Evolutionary conservation across 2,797 vertebrate genomes (phyloP).

Genomic region (Paedocypris micromegethes): DNA sequence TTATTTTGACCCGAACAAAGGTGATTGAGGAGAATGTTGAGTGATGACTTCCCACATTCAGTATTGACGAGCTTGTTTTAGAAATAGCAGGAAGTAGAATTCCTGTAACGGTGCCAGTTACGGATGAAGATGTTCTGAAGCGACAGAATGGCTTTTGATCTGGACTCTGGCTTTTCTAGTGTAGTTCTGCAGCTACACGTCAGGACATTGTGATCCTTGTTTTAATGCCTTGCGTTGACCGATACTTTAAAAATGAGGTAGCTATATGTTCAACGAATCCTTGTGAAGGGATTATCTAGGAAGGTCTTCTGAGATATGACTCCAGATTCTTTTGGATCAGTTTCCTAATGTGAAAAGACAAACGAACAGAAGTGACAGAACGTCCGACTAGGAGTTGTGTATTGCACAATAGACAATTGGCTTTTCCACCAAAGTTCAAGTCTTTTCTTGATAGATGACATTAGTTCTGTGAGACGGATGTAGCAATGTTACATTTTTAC

Average conservation of each 20-base stretch:
- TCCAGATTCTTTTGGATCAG: neutral
- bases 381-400: conserved; percentile 3
- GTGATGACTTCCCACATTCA: neutral
- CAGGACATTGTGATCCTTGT: conserved; percentile 26
- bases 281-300: conserved; percentile 22
- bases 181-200: conserved; percentile 29
- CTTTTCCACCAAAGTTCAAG: conserved; percentile 46
- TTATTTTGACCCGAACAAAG: neutral
- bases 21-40: neutral
- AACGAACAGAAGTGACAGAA: neutral
- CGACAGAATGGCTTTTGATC: conserved; percentile 5
- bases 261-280: conserved; percentile 11
- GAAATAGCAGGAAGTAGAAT: neutral
- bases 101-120: conserved; percentile 11
- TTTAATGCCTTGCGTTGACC: conserved; percentile 34
- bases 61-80: conserved; percentile 26
- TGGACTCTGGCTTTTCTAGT: neutral
- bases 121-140: conserved; percentile 13
- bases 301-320: conserved; percentile 11
- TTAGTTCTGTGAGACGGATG: conserved; percentile 38
- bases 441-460: conserved; percentile 30
- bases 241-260: conserved; percentile 33
- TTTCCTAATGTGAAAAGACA: neutral
- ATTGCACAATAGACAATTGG: conserved; percentile 9
- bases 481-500: conserved; percentile 37